phyloP scores from a whole-genome alignment of 2,797 vertebrate genomes.

The Argyrosomus regius region DNA sequence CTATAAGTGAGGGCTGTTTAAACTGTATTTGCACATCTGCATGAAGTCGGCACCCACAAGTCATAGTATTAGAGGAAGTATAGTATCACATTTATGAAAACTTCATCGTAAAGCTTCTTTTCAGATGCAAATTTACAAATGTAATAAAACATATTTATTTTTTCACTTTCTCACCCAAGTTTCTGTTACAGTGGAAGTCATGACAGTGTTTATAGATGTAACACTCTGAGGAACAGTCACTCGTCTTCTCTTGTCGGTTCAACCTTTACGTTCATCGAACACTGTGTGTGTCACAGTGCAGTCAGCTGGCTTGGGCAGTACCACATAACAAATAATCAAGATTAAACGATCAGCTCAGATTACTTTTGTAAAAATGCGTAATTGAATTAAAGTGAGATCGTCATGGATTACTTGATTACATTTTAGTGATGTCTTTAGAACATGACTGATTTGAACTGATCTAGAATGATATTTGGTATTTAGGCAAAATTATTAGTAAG shows the following conservation, averaged over 20 bases:
- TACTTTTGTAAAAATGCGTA: no score
- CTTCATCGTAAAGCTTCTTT: background rate
- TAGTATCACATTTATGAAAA: background rate
- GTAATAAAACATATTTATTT: background rate
- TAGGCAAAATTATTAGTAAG: background rate
- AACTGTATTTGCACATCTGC: background rate
- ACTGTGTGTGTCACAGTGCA: background rate
- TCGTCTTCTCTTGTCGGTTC: background rate
- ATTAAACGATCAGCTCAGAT: background rate
- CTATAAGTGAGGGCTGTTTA: background rate
- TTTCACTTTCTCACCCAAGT: background rate
- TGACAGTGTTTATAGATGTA: background rate
- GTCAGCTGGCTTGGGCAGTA: background rate
- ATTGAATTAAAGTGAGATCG: no score
- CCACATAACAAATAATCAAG: no score
- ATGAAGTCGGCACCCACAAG: background rate
- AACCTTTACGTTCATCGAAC: background rate
- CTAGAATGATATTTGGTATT: background rate
- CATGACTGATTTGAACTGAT: no score
- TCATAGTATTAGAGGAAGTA: background rate
- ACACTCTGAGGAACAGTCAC: background rate
- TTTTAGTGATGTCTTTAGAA: no score
- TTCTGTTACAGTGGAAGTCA: background rate
- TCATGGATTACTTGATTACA: no score
- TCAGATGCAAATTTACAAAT: background rate